Base-by-base conservation (phyloP, 2,113 vertebrate species). In the Eptatretus burgeri region DNA sequence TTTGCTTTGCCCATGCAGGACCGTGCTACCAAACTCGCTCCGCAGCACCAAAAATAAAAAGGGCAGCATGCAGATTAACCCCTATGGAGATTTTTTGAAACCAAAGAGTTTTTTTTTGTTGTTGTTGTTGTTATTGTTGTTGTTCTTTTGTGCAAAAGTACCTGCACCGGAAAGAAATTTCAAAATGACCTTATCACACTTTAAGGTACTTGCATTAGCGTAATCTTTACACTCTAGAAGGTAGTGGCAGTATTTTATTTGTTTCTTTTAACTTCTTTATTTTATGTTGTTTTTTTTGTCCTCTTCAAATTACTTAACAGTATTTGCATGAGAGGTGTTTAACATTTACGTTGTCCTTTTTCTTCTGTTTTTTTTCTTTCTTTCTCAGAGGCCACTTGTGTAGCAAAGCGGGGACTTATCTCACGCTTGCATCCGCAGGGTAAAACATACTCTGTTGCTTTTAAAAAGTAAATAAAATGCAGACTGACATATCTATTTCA, bases 101-200 rank as follows among this genome's bases (percentile, higher is more conserved):
- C 56, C n/a, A n/a, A 60, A 17, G 20, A 20, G n/a, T 60, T 60
- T 60, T 60, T 60, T 56, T 14, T 56, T 56, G 52, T 53, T 53
- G 52, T 53, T 53, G 52, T 56, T 56, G 52, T 56, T 56, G 52
- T 17, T 16, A 56, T 56, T 60, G 56, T 20, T 20, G 10, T 60
- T 20, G 56, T 60, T 60, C 2, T 60, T 60, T 60, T 60, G 56
- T 60, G 20, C 56, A 60, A 60, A 60, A 17, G 20, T 60, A 60
- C 56, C 56, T 60, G n/a, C 20, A 10, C 56, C n/a, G 11, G 20
- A n/a, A 20, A 60, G 10, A 60, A 60, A 20, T 60, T 60, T 60
- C 11, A 17, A 60, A 20, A 20, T n/a, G n/a, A 17, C n/a, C n/a
- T 10, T 13, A 20, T 60, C 20, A 20, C 56, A n/a, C 56, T n/a